phyloP scores from a whole-genome alignment of 2,888 invertebrate species.

The Saturnia pavonia region DNA sequence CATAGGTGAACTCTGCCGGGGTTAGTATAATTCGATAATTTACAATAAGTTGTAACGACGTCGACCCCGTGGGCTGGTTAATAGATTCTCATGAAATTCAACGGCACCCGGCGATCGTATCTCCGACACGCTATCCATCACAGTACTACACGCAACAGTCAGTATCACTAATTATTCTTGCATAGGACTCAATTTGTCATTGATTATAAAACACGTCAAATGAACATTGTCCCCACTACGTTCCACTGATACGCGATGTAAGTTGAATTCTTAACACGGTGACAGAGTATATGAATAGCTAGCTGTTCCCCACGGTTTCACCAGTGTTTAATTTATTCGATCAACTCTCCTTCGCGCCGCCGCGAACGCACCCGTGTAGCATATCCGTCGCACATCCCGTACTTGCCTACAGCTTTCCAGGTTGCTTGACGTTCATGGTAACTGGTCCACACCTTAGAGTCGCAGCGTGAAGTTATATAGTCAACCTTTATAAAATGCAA shows the following conservation, averaged over 20 bases:
- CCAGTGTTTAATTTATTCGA: too few relatives aligned
- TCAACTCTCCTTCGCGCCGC: too few relatives aligned
- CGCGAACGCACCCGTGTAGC: too few relatives aligned
- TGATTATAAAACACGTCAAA: conserved; percentile 44
- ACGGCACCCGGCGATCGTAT: conserved; percentile 68
- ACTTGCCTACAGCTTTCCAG: too few relatives aligned
- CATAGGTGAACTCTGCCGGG: conserved; percentile 60
- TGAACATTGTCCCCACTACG: conserved; percentile 20
- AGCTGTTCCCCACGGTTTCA: neutral
- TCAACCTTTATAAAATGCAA: too few relatives aligned
- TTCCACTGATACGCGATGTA: conserved; percentile 21
- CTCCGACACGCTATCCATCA: conserved; percentile 74
- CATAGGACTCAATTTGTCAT: conserved; percentile 62
- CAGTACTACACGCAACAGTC: conserved; percentile 63
- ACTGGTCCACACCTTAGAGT: too few relatives aligned
- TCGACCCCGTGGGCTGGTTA: conserved; percentile 63
- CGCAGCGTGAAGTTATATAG: too few relatives aligned
- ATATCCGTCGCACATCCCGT: too few relatives aligned
- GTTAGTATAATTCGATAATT: conserved; percentile 71
- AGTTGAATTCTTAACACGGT: conserved; percentile 18
- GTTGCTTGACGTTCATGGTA: too few relatives aligned
- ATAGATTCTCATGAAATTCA: conserved; percentile 74
- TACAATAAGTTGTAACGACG: conserved; percentile 51
- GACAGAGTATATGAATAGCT: conserved; percentile 16
- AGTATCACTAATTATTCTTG: conserved; percentile 61